These are phyloP conservation scores for Pipistrellus pygmaeus DNA, from an alignment of 2,797 vertebrate species.

Conservation along the genomic window DNA sequence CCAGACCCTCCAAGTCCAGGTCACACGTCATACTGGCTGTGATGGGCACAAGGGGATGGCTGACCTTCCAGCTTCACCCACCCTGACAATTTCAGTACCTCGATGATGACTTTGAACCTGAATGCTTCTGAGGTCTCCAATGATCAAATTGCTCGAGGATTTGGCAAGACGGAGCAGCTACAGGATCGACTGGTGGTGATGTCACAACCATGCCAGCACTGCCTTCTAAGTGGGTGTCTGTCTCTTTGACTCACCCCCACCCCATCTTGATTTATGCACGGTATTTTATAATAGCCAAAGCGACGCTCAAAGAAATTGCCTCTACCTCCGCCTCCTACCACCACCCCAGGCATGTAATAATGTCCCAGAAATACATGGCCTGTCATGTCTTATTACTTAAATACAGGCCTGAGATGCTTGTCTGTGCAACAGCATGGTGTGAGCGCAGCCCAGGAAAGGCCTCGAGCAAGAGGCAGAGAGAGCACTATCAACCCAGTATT, in stretches of 20 bases:
- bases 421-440: background rate
- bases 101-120: background rate
- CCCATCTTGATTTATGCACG: conserved; percentile 47
- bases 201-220: background rate
- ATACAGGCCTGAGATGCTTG: conserved; percentile 77
- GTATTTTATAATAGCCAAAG: conserved; percentile 62
- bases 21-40: background rate
- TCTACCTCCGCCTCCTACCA: background rate
- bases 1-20: background rate
- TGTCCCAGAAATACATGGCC: conserved; percentile 77
- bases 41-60: background rate
- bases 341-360: conserved; percentile 79
- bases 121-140: conserved; percentile 17
- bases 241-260: background rate
- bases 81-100: background rate
- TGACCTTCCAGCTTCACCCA: background rate
- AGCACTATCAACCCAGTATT: background rate
- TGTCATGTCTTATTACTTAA: conserved; percentile 83
- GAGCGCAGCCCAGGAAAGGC: conserved; percentile 45
- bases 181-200: conserved; percentile 36
- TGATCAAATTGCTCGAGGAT: background rate
- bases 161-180: background rate
- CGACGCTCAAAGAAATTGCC: background rate
- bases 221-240: background rate
- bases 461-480: background rate